phyloP scores from a whole-genome alignment of 2,797 vertebrate species.

The Poeciliopsis gracilis region DNA sequence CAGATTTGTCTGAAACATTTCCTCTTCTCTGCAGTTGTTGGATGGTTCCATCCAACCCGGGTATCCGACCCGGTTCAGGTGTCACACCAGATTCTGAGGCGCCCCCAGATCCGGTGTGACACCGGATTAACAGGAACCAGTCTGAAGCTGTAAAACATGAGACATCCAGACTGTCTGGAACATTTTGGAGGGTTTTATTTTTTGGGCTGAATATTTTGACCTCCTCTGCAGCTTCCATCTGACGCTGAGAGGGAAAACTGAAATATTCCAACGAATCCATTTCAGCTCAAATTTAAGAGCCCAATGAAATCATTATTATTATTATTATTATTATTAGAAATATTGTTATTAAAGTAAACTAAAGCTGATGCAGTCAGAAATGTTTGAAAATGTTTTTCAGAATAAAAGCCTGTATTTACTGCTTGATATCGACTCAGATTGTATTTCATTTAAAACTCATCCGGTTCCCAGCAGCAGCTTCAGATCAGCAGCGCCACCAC shows the following conservation, averaged over 20 bases:
- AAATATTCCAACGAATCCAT: background rate
- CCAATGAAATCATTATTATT: background rate
- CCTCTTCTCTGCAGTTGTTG: background rate
- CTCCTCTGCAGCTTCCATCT: background rate
- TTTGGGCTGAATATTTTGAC: background rate
- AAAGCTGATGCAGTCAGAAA: background rate
- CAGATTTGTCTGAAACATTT: background rate
- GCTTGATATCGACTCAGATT: background rate
- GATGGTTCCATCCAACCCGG: background rate
- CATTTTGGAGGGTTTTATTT: background rate
- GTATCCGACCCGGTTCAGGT: background rate
- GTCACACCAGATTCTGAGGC: background rate
- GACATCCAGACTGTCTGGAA: background rate
- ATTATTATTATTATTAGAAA: background rate
- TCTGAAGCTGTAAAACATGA: background rate
- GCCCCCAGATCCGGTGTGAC: background rate
- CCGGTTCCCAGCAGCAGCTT: background rate
- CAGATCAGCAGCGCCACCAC: background rate
- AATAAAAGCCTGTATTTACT: constrained; percentile 6
- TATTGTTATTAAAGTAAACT: background rate
- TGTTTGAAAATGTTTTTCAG: constrained; percentile 1
- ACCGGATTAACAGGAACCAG: background rate
- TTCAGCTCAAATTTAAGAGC: background rate
- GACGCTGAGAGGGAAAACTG: background rate
- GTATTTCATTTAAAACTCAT: constrained; percentile 1